A percentile compares a stretch with the other conserved stretches of the same genome.
phyloP scores from a whole-genome alignment of 2,888 invertebrate species.

The Calliphora vomitoria region DNA sequence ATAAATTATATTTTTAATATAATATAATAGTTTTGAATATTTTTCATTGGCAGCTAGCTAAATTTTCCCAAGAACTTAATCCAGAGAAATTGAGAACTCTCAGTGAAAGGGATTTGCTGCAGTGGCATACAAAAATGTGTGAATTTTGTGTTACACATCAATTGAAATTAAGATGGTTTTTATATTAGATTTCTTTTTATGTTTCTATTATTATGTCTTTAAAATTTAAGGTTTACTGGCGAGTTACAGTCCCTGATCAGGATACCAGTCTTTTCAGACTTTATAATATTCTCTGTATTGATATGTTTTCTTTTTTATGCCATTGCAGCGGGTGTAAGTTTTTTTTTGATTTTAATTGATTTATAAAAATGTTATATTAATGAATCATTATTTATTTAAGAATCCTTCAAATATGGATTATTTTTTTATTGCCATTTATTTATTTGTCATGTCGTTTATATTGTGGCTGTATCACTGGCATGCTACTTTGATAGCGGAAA shows the following conservation, averaged over 20 bases:
- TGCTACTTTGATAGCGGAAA: conserved; percentile 78
- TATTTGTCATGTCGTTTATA: conserved; percentile 78
- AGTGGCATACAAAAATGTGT: conserved; percentile 77
- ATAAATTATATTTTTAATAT: neutral
- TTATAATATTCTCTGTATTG: conserved; percentile 80
- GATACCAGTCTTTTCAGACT: conserved; percentile 80
- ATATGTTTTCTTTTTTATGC: conserved; percentile 81
- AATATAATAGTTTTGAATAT: neutral
- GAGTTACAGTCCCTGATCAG: conserved; percentile 77
- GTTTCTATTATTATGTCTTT: neutral
- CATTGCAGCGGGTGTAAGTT: conserved; percentile 77
- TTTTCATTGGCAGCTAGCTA: conserved; percentile 31
- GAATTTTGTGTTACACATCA: conserved; percentile 77
- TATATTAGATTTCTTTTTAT: neutral
- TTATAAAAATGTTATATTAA: neutral
- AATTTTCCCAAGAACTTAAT: conserved; percentile 1
- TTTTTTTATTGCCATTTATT: conserved; percentile 78
- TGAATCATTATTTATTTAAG: conserved; percentile 63
- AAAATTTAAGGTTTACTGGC: conserved; percentile 69
- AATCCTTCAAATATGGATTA: conserved; percentile 79
- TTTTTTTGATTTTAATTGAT: neutral
- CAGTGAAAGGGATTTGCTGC: conserved; percentile 45
- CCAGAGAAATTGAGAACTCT: neutral
- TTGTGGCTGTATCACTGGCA: conserved; percentile 82
- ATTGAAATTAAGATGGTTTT: conserved; percentile 76